Evolutionary conservation across 2,113 vertebrate genomes (phyloP), one percentile per base, ranked within the genome.

Genomic region (Coreoperca whiteheadi): DNA sequence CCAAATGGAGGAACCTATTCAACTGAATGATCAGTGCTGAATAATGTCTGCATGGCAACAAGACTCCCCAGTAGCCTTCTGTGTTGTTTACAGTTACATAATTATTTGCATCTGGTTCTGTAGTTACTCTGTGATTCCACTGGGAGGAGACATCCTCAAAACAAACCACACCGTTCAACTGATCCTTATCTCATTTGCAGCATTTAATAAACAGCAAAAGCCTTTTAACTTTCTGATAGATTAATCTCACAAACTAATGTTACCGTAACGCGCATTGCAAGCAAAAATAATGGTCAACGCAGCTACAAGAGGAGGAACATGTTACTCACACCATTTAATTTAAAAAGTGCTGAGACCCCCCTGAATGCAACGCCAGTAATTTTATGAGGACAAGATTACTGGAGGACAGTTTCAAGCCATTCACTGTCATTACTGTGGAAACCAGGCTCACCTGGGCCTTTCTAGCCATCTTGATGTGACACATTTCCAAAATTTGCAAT

Each of bases 1-100:
- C 16, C 39, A 43, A 74, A 65, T 23, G 57, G 32, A 70, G 20
- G 5, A 68, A 68, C 48, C n/a, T 18, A 43, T 53, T 70, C 20
- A 54, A 14, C 21, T 54, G 39, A 41, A 74, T 39, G 23, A 41
- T 54, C 14, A 57, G 37, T 14, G 34, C 21, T 32, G 37, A 78
- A 56, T 34, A 28, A 68, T 76, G 72, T 93, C 87, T 91, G 92
- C 92, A 86, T 73, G 56, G 91, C 92, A 93, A 93, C 92, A 93
- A 66, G 79, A 46, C 74, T 37, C 68, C 53, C 86, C 82, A 82
- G 88, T 88, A 21, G 86, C 81, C 89, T 85, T 88, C 32, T 11
- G 74, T 85, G 77, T 82, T 84, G 83, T 82, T 75, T 76, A 61
- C 69, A 1, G 78, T 93, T 94, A 93, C 81, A 82, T 89, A 93